A percentile compares a stretch with the other conserved stretches of the same genome.
These are phyloP conservation scores for Lonchura striata DNA, from an alignment of 2,113 vertebrate species.

Conservation along the genomic window DNA sequence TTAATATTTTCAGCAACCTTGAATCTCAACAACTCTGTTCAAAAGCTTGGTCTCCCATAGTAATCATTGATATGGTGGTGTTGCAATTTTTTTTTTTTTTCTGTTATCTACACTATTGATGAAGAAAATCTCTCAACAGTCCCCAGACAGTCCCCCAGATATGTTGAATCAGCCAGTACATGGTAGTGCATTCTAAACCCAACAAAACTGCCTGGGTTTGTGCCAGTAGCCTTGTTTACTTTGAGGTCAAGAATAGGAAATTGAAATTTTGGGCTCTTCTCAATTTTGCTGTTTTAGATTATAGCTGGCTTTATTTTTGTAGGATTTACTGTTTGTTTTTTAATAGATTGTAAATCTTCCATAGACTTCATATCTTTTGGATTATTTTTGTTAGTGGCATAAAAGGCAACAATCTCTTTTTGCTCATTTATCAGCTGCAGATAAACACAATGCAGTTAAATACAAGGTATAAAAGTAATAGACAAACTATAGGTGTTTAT, in stretches of 20 bases:
- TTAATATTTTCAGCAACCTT: not conserved
- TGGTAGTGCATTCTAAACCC: not conserved
- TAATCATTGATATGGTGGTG: not conserved
- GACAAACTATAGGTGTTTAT: not conserved
- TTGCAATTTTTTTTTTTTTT: not conserved
- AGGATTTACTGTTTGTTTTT: not conserved
- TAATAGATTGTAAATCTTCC: not conserved
- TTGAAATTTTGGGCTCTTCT: not conserved
- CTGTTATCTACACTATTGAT: not conserved
- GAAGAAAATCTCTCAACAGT: not conserved
- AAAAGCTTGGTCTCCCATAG: not conserved
- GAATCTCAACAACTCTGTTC: not conserved
- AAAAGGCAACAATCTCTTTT: not conserved
- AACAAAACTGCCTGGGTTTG: not conserved
- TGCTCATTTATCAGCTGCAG: not conserved
- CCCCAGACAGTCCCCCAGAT: not conserved
- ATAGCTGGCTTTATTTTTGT: not conserved
- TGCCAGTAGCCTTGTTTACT: not conserved
- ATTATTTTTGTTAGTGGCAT: not conserved
- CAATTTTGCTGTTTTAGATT: not conserved
- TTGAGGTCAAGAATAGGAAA: not conserved
- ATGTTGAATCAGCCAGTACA: not conserved
- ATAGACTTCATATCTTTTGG: not conserved
- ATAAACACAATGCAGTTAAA: not conserved
- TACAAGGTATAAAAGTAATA: not conserved